Evolutionary conservation across 2,113 vertebrate species (phyloP).

Genomic region (Nipponia nippon): DNA sequence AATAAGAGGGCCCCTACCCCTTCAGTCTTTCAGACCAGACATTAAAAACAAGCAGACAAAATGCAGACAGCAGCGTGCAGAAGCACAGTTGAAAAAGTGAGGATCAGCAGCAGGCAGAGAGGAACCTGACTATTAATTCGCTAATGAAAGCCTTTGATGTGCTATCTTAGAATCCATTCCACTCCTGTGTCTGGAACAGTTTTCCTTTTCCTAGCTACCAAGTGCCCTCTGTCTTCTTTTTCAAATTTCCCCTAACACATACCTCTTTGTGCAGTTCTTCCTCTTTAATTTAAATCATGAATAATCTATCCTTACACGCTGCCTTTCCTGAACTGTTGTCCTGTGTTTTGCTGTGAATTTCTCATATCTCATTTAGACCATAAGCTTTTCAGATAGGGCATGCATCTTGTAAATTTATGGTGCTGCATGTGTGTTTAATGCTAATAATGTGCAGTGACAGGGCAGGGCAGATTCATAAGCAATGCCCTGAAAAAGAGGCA

Average conservation of each 20-base stretch:
- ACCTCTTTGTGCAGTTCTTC: background rate
- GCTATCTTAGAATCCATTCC: background rate
- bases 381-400: conserved; percentile 24
- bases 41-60: background rate
- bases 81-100: background rate
- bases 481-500: conserved; percentile 21
- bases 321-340: conserved; percentile 9
- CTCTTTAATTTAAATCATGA: background rate
- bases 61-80: background rate
- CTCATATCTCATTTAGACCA: conserved; percentile 9
- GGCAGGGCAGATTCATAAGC: conserved; percentile 36
- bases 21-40: background rate
- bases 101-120: background rate
- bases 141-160: background rate
- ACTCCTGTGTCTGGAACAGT: background rate
- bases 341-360: conserved; percentile 40
- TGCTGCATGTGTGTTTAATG: conserved; percentile 21
- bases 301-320: background rate
- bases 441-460: conserved; percentile 32
- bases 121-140: background rate
- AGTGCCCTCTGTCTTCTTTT: background rate
- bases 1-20: background rate
- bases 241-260: background rate
- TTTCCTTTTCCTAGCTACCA: background rate
- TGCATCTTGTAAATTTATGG: conserved; percentile 31